A percentile compares a stretch with the other conserved stretches of the same genome.
Conservation (phyloP, 2,888 invertebrate species). For the Thymelicus lineola region DNA sequence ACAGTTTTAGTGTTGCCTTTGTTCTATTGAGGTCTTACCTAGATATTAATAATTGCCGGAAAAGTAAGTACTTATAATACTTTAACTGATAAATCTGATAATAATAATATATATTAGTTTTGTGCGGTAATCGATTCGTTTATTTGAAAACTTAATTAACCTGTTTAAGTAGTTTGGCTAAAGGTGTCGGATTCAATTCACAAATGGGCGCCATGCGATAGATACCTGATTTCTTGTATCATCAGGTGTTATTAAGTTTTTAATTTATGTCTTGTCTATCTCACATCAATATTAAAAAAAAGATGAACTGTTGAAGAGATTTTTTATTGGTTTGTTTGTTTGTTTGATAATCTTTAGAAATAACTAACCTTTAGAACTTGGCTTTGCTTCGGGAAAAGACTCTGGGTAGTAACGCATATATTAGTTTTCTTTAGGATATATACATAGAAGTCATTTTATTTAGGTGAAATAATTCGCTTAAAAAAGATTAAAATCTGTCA, state of each 20-base stretch:
- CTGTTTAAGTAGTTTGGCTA: too few relatives aligned
- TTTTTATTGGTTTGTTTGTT: too few relatives aligned
- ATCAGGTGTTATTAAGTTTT: too few relatives aligned
- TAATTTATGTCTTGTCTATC: too few relatives aligned
- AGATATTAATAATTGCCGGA: constrained; percentile 35
- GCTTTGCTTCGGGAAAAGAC: not conserved
- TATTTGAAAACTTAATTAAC: constrained; percentile 16
- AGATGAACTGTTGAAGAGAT: too few relatives aligned
- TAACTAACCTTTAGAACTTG: too few relatives aligned
- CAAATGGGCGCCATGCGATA: too few relatives aligned
- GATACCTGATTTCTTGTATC: too few relatives aligned
- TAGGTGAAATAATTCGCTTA: not conserved
- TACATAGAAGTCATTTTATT: not conserved
- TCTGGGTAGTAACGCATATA: not conserved
- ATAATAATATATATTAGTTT: not conserved
- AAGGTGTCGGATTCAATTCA: too few relatives aligned
- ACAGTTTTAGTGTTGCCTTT: constrained; percentile 18
- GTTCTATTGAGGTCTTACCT: constrained; percentile 23
- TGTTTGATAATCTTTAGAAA: too few relatives aligned
- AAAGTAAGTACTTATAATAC: constrained; percentile 13
- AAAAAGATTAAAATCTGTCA: not conserved
- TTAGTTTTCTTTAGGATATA: not conserved
- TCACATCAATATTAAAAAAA: too few relatives aligned
- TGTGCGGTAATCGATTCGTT: constrained; percentile 17
- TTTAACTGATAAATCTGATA: constrained; percentile 16